phyloP scores from a whole-genome alignment of 2,113 vertebrate genomes.

The Tachycineta bicolor region DNA sequence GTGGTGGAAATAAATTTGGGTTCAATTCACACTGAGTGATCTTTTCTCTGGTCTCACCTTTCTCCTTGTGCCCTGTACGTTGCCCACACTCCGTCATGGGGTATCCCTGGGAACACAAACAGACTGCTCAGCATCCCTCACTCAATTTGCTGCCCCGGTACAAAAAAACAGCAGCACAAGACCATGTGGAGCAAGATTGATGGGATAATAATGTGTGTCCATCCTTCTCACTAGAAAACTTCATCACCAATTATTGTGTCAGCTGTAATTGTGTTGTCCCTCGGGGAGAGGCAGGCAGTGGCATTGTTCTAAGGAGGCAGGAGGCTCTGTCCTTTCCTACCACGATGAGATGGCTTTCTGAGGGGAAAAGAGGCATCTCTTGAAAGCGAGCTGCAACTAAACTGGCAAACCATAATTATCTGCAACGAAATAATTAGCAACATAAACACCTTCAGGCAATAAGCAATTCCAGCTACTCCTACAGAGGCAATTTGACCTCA shows the following conservation, averaged over 20 bases:
- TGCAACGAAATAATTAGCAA: slow-evolving; percentile 64
- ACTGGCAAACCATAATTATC: slow-evolving; percentile 51
- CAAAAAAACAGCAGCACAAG: background rate
- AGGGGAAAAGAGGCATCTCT: slow-evolving; percentile 20
- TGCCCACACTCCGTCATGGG: background rate
- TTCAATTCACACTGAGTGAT: background rate
- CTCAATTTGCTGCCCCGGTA: slow-evolving; percentile 13
- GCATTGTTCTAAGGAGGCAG: slow-evolving; percentile 6
- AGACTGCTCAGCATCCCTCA: background rate
- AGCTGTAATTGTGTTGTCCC: slow-evolving; percentile 27
- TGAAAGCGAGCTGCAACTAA: background rate
- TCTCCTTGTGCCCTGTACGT: background rate
- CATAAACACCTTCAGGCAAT: slow-evolving; percentile 41
- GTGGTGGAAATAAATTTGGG: background rate
- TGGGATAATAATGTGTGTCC: background rate
- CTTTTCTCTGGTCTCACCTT: background rate
- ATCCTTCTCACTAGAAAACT: slow-evolving; percentile 1
- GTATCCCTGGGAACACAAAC: background rate
- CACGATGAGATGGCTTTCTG: background rate
- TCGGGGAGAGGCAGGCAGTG: background rate
- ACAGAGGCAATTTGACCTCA: slow-evolving; percentile 58
- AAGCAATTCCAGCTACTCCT: slow-evolving; percentile 24
- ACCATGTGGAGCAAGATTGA: background rate
- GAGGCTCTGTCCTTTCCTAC: background rate
- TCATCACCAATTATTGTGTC: slow-evolving; percentile 29